Evolutionary conservation across 1,140 invertebrate species (phyloP), one percentile per base, ranked within the genome.

Genomic region (Conus betulinus): DNA sequence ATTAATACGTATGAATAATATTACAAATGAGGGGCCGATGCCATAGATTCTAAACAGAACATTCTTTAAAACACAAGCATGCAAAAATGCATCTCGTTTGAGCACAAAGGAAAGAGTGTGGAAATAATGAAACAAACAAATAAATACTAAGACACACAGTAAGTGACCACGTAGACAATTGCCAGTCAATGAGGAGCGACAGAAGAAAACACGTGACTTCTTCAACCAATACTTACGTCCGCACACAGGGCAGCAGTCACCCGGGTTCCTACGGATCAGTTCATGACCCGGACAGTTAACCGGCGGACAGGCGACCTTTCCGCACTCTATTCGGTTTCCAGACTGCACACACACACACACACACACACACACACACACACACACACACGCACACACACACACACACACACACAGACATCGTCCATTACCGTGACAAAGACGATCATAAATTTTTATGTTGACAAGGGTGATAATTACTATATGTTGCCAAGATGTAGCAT

Each of bases 201-300:
- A 39, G 39, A 78, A n/a, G 20, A 20, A 76, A 25, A 23, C n/a
- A 55, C 8, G 53, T 52, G 51, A 81, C 6, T 23, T 23, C 57
- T 85, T 63, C 60, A 3, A 11, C 60, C 25, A 11, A 60, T 74
- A 90, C 89, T 88, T 63, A 90, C 89, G 76, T 51, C 82, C 87
- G 87, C 89, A 90, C 67, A 90, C 87, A 51, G 78, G 84, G 53
- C 89, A 90, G 84, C 89, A 90, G 51, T 90, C 89, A 4, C n/a
- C 71, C 74, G 76, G 76, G 87, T 88, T 84, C 25, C 15, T 51
- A 15, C 88, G 57, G 51, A 89, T 76, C 63, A 87, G 51, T 51
- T 84, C 39, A 39, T 51, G 53, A 63, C 74, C 78, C 6, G 87
- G 84, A 78, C 89, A 90, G 51, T 88, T n/a, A 8, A 88, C 79